phyloP scores from a whole-genome alignment of 2,888 invertebrate species.

The Xestia xanthographa region DNA sequence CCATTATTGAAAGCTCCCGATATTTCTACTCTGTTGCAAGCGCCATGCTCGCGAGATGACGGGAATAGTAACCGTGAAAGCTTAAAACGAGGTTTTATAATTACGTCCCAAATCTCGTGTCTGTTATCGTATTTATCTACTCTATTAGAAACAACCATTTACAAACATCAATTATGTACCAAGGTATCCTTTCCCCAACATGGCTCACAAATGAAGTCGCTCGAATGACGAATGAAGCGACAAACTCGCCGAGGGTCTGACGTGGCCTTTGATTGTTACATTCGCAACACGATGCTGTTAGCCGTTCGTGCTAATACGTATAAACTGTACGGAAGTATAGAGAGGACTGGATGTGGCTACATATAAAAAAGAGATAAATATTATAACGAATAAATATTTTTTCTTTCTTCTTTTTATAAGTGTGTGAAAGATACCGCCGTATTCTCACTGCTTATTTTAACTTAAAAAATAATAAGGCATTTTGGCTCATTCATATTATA shows the following conservation, averaged over 20 bases:
- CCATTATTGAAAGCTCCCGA: too few relatives aligned
- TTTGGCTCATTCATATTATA: too few relatives aligned
- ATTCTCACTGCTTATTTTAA: neutral
- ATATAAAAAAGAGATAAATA: too few relatives aligned
- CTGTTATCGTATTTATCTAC: neutral
- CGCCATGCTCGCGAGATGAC: too few relatives aligned
- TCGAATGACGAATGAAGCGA: constrained; percentile 75
- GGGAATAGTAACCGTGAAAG: too few relatives aligned
- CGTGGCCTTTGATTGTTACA: constrained; percentile 76
- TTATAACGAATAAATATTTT: too few relatives aligned
- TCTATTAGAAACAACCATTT: neutral
- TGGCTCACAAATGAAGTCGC: constrained; percentile 64
- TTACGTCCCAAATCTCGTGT: neutral
- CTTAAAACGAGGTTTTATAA: too few relatives aligned
- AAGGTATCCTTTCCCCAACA: constrained; percentile 19
- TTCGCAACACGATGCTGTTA: constrained; percentile 66
- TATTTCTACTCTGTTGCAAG: too few relatives aligned
- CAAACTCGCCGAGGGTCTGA: constrained; percentile 71
- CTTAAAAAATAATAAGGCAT: neutral
- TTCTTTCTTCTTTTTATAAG: too few relatives aligned
- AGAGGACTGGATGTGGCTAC: constrained; percentile 44
- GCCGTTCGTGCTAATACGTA: constrained; percentile 61
- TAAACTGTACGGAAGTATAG: constrained; percentile 50
- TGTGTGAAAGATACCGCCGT: neutral
- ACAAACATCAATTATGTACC: constrained; percentile 15